These are phyloP conservation scores for Julus scanicus DNA, from an alignment of 2,888 invertebrate species.

Conservation along the genomic window DNA sequence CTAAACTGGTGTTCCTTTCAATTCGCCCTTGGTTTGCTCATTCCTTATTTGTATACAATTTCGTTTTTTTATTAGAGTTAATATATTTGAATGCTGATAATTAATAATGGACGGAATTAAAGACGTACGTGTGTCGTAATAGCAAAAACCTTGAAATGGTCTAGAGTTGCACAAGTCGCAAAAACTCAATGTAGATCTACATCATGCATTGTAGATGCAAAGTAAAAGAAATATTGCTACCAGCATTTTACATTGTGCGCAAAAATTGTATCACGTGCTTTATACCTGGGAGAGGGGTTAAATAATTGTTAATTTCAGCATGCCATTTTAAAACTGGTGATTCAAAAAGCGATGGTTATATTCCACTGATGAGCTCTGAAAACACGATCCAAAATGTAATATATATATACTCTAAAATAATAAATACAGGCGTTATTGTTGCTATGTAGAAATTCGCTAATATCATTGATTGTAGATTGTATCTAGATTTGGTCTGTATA, in stretches of 20 bases:
- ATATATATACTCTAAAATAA: too few relatives aligned
- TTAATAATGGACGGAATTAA: slow-evolving; percentile 24
- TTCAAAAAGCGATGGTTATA: too few relatives aligned
- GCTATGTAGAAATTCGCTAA: too few relatives aligned
- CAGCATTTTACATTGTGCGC: too few relatives aligned
- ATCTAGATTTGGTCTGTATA: neutral
- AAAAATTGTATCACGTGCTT: too few relatives aligned
- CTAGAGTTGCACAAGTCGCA: neutral
- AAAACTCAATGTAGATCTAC: neutral
- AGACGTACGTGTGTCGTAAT: neutral
- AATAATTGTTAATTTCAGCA: too few relatives aligned
- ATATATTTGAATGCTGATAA: slow-evolving; percentile 10
- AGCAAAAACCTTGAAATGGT: neutral
- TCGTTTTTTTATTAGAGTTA: neutral
- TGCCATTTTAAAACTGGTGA: too few relatives aligned
- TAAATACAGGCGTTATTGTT: too few relatives aligned
- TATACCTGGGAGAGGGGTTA: too few relatives aligned
- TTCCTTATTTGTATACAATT: neutral
- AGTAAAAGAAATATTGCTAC: neutral
- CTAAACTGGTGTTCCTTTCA: neutral
- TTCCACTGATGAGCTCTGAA: too few relatives aligned
- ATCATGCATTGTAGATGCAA: neutral
- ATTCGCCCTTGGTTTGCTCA: neutral
- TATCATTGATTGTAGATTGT: neutral
- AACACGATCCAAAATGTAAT: too few relatives aligned